A percentile compares a stretch with the other conserved stretches of the same genome.
Evolutionary conservation across 2,113 vertebrate genomes (phyloP).

Genomic region (Pyxicephalus adspersus): DNA sequence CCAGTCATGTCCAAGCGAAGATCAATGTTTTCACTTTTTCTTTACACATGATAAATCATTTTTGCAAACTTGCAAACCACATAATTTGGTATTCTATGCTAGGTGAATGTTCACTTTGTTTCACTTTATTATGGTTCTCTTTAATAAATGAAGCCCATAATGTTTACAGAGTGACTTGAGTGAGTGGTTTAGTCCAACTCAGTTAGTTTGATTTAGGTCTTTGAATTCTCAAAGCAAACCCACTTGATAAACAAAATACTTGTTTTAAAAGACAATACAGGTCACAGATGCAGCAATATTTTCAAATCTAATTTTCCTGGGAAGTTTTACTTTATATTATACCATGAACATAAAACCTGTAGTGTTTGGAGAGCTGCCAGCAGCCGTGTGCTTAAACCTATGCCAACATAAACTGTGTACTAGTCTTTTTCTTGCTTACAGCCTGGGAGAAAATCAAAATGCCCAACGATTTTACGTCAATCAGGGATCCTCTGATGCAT

Average conservation of each 20-base stretch:
- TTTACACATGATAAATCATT: no score
- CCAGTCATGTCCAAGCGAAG: no score
- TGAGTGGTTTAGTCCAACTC: no score
- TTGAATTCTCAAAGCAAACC: not conserved
- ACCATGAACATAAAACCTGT: conserved; percentile 58
- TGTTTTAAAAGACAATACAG: not conserved
- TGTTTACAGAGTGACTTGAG: no score
- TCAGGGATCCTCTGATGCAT: not conserved
- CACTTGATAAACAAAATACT: not conserved
- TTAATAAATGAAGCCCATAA: no score
- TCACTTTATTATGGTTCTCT: no score
- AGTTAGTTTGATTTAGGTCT: no score
- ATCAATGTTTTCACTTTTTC: no score
- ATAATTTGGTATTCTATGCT: no score
- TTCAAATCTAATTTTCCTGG: conserved; percentile 62
- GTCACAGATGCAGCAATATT: conserved; percentile 56
- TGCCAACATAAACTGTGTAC: conserved; percentile 61
- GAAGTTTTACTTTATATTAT: conserved; percentile 54
- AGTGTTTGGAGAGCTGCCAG: conserved; percentile 59
- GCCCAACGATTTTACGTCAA: conserved; percentile 9
- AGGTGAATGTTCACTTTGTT: no score
- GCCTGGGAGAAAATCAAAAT: not conserved
- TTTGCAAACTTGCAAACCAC: no score
- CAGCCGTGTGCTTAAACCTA: not conserved
- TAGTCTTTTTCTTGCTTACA: conserved; percentile 20